Evolutionary conservation across 2,888 invertebrate species (phyloP), one percentile per base, ranked within the genome.

Genomic region (Meloe dianella): DNA sequence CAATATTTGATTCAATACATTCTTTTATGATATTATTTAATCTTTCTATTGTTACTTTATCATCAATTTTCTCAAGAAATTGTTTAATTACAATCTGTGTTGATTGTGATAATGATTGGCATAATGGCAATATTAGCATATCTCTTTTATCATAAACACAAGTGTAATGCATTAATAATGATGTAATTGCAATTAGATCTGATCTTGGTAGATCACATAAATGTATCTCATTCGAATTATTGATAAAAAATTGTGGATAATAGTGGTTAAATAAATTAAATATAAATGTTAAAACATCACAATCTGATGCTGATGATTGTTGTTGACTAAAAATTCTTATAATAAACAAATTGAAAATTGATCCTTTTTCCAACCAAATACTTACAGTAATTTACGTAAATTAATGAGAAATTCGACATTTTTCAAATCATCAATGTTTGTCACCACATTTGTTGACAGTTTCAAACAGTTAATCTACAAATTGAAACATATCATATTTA

Each of bases 391-490:
- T 73, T 75, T 75, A 8, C 79, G 72, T 47, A 83, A 71, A 67
- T 76, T 78, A n/a, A 61, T 66, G 54, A 83, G 78, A 71, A 83
- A 83, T 56, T 76, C 72, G 14, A 79, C 79, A 71, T 78, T 75
- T 71, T 73, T 73, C 32, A 83, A 71, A 27, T 81, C 79, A 20
- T 74, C 70, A 10, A 82, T 60, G 71, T 68, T 61, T 73, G 68
- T 30, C 4, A 35, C 3, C 77, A 68, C 0, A 77, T 71, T 68
- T 75, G n/a, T 75, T 7, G 72, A 72, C 38, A 83, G 66, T 73
- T 80, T 80, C 67, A 83, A 76, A 75, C 82, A 83, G 68, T 83
- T 83, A 60, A 81, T 77, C 83, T 83, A 63, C 64, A 79, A 77
- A 65, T 38, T 57, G 32, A 27, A 61, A 17, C n/a, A 7, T 7